Percentiles rank a stretch among this genome's conserved stretches.
Evolutionary conservation across 2,797 vertebrate species (phyloP).

Genomic region (Numenius phaeopus): DNA sequence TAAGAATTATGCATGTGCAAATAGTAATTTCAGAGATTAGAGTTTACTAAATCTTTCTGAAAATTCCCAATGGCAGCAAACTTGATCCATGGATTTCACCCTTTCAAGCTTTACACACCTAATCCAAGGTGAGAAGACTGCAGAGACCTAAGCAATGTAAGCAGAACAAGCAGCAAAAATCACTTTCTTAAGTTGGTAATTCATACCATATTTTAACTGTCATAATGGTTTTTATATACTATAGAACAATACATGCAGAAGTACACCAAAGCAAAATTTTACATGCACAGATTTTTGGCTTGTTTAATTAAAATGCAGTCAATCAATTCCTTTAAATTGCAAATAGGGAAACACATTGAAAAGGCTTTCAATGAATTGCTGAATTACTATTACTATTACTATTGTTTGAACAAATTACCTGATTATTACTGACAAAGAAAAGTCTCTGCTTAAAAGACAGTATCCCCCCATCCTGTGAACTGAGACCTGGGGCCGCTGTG

Average conservation of each 20-base stretch:
- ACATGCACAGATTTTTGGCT: neutral
- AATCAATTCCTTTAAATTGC: neutral
- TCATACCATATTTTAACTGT: neutral
- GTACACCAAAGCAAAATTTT: neutral
- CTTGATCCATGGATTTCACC: neutral
- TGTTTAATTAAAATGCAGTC: neutral
- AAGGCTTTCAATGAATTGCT: neutral
- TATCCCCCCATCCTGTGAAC: neutral
- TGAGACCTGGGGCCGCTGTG: neutral
- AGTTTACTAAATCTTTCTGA: neutral
- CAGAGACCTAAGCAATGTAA: rapidly evolving
- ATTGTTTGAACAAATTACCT: neutral
- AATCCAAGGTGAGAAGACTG: neutral
- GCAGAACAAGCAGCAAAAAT: neutral
- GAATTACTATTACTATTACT: neutral
- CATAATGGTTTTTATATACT: neutral
- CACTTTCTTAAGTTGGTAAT: neutral
- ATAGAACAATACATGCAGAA: neutral
- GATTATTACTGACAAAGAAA: neutral
- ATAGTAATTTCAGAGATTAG: neutral
- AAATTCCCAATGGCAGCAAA: neutral
- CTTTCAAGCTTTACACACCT: neutral
- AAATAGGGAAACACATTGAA: neutral
- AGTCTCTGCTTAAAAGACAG: neutral
- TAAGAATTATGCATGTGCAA: neutral